Conservation (phyloP, 2,113 vertebrate genomes). For the Diglossa brunneiventris region DNA sequence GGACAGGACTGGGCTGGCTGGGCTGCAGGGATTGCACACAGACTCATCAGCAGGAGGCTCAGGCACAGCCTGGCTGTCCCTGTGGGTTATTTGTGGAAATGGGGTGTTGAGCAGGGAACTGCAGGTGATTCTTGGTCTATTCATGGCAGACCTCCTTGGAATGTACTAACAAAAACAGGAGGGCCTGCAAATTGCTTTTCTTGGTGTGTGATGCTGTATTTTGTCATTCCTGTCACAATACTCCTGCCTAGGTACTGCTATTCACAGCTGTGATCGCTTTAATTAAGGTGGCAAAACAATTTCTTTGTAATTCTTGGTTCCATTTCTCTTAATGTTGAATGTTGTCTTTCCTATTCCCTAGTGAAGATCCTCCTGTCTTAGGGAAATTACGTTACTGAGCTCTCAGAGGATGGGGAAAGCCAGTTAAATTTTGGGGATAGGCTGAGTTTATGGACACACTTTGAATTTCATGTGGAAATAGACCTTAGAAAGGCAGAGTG, state of each 20-base stretch:
- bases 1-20: not conserved
- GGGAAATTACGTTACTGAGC: not conserved
- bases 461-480: not conserved
- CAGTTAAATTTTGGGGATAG: not conserved
- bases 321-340: not conserved
- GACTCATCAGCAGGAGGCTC: not conserved
- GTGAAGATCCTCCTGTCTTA: not conserved
- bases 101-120: not conserved
- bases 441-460: not conserved
- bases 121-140: not conserved
- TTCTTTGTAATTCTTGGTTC: not conserved
- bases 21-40: not conserved
- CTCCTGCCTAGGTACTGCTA: not conserved
- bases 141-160: not conserved
- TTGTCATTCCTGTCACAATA: not conserved
- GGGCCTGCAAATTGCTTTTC: not conserved
- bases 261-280: not conserved
- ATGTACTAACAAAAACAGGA: not conserved
- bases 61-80: not conserved
- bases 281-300: not conserved
- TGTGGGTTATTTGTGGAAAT: not conserved
- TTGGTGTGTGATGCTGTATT: not conserved
- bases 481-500: not conserved
- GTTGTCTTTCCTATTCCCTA: not conserved
- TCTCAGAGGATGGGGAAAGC: not conserved